Evolutionary conservation across 1,140 invertebrate genomes (phyloP), one percentile per base, ranked within the genome.

Genomic region (Dendroctonus valens): DNA sequence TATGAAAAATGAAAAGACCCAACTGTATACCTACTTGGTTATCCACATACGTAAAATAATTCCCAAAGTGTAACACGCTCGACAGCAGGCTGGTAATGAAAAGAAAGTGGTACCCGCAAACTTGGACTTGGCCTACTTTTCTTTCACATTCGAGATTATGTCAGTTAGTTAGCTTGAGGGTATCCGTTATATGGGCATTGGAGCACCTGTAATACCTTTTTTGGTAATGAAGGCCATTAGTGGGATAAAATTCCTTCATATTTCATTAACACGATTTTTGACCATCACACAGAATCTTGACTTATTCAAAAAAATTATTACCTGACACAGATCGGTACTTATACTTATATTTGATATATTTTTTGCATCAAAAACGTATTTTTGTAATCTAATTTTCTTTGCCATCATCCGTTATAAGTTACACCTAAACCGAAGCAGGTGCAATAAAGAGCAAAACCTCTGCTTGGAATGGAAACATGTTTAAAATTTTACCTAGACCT

Each of bases 121-220:
- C 63, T 65, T 65, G 63, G 63, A 65, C 63, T 65, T 65, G 63
- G 63, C 63, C 63, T 65, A 65, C 54, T 57, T 65, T 55, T 64
- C 61, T 55, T 64, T 55, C 9, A 46, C 52, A 57, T 55, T 65
- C 42, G 52, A 59, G 53, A 65, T 65, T 65, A 58, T 65, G 63
- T 65, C 63, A 65, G 63, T 65, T 57, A 51, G 40, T 7, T 57
- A 12, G 52, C 53, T 50, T 57, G 15, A 51, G 46, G 63, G 61
- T 49, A 49, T 57, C 46, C 61, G 52, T 53, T 49, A 65, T 58
- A 59, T 65, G 63, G 48, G 15, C 42, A 54, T 49, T 46, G 44
- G 46, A 51, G 39, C 41, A 65, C 53, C 53, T 58, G 52, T 65
- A 51, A 51, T 41, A 8, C 63, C 63, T 41, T 58, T 65, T 65